phyloP scores from a whole-genome alignment of 2,797 vertebrate genomes.

The Sebastes flavidus region DNA sequence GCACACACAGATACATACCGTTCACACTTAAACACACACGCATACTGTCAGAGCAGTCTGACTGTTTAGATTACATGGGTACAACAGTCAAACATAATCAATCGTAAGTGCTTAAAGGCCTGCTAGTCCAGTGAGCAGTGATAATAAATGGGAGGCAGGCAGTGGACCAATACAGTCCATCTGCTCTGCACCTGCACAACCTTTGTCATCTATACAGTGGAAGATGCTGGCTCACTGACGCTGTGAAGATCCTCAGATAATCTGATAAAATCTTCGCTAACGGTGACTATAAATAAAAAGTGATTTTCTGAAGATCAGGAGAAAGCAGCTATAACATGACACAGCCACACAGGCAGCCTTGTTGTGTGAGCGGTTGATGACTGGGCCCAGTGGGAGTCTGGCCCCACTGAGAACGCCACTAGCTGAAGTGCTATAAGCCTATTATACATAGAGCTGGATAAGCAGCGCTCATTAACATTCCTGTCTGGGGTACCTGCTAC shows the following conservation, averaged over 20 bases:
- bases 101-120: conserved; percentile 37
- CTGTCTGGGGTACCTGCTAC: conserved; percentile 75
- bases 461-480: conserved; percentile 78
- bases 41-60: conserved; percentile 25
- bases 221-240: conserved; percentile 15
- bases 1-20: conserved; percentile 4
- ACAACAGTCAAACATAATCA: conserved; percentile 70
- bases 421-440: conserved; percentile 71
- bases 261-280: background rate
- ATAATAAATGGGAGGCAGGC: conserved; percentile 59
- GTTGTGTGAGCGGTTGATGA: conserved; percentile 47
- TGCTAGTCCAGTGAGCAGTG: conserved; percentile 36
- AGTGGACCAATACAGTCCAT: conserved; percentile 48
- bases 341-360: conserved; percentile 49
- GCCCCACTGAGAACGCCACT: conserved; percentile 34
- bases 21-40: conserved; percentile 32
- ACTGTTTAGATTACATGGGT: conserved; percentile 58
- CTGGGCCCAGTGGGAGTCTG: conserved; percentile 51
- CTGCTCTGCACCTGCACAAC: conserved; percentile 62
- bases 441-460: conserved; percentile 72
- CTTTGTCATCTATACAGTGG: background rate
- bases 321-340: conserved; percentile 29
- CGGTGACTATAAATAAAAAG: background rate
- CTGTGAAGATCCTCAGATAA: background rate
- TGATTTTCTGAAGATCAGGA: background rate